phyloP scores from a whole-genome alignment of 2,797 vertebrate species.

The Hemitrygon akajei region DNA sequence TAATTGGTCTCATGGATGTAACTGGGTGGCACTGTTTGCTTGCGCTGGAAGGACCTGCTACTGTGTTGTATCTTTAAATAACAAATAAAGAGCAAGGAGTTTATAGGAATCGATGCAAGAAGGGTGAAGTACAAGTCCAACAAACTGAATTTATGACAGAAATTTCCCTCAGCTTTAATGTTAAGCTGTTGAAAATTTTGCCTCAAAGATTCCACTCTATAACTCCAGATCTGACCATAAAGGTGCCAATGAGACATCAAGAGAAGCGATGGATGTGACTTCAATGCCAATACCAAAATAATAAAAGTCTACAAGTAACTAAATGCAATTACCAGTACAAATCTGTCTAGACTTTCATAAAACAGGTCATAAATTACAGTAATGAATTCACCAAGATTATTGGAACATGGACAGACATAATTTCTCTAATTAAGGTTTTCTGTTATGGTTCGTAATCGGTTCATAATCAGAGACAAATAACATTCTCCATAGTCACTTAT shows the following conservation, averaged over 20 bases:
- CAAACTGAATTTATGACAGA: neutral
- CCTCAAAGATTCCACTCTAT: neutral
- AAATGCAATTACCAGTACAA: constrained; percentile 3
- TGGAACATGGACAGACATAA: neutral
- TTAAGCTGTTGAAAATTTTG: neutral
- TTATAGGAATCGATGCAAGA: neutral
- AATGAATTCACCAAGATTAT: neutral
- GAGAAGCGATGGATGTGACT: neutral
- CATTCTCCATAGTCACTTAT: constrained; percentile 17
- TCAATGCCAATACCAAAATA: neutral
- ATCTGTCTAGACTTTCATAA: neutral
- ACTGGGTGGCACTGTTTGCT: too few relatives aligned
- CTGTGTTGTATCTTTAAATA: too few relatives aligned
- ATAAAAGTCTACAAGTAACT: neutral
- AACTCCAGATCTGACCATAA: neutral
- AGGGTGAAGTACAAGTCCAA: neutral
- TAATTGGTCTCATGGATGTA: too few relatives aligned
- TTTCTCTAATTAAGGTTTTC: neutral
- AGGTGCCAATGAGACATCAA: neutral
- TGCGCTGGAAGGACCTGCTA: too few relatives aligned
- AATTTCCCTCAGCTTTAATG: neutral
- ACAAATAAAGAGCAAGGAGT: neutral
- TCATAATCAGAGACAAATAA: constrained; percentile 13
- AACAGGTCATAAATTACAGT: neutral
- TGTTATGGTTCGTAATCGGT: neutral